Conservation (phyloP, 2,797 vertebrate species). For the Pagetopsis macropterus region DNA sequence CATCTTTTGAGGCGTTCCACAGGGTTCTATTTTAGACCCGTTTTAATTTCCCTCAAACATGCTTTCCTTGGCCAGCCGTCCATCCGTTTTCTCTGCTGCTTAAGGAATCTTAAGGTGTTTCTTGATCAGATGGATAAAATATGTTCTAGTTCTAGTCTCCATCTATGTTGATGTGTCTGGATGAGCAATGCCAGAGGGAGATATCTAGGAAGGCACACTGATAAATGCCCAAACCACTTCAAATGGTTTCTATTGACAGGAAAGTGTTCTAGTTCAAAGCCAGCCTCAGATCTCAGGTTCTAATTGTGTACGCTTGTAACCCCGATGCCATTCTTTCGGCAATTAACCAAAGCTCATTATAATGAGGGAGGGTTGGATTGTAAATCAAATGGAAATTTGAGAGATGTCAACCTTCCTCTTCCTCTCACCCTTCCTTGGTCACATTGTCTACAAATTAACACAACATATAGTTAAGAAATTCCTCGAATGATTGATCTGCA, state of each 20-base stretch:
- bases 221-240: constrained; percentile 15
- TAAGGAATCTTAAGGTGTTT: not conserved
- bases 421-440: not conserved
- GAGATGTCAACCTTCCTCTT: not conserved
- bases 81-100: not conserved
- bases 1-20: constrained; percentile 2
- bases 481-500: not conserved
- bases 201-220: not conserved
- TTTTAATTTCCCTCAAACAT: not conserved
- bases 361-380: not conserved
- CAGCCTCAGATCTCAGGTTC: not conserved
- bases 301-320: constrained; percentile 4
- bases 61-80: not conserved
- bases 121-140: not conserved
- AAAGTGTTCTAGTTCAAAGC: not conserved
- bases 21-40: not conserved
- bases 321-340: constrained; percentile 10
- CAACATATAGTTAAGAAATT: not conserved
- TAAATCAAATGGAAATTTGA: constrained; percentile 29
- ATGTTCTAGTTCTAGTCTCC: constrained; percentile 6
- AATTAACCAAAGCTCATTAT: constrained; percentile 7
- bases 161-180: not conserved
- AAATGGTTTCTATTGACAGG: not conserved
- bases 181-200: not conserved
- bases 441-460: constrained; percentile 6